Base-by-base conservation (phyloP, 30 jellyfish, hydroid and myxozoan species). In the Pseudorhiza aurosa region DNA sequence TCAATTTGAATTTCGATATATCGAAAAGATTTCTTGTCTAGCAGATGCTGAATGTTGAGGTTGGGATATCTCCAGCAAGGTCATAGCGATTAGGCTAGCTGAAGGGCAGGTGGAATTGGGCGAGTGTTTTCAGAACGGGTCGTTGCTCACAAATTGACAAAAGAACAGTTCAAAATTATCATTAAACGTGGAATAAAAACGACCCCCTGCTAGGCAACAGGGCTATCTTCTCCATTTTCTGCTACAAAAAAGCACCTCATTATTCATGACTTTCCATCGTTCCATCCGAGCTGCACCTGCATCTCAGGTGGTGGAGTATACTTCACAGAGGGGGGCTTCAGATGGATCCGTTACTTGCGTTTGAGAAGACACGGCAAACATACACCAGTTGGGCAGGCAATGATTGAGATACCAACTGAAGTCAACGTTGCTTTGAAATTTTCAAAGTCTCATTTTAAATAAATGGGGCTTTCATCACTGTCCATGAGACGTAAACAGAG, bases 121-220 rank as follows among this genome's bases (percentile, higher is more conserved):
- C 75, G 51, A 29, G 65, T 29, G 35, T n/a, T 68, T 32, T 53
- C 65, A 46, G 44, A 24, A 68, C 9, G 68, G 30, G 26, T 7
- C 65, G 71, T 37, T 28, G n/a, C 83, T 39, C 53, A 53, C 68
- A 22, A 39, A 43, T 45, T 12, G 43, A 70, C 83, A 70, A 70
- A 70, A 47, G 83, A 70, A 47, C 83, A 70, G 83, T 29, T 45
- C 83, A 58, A 68, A 27, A n/a, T 40, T 21, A 68, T 24, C 82
- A 24, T 40, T 47, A 22, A 19, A 68, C 9, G 68, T 8, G 50
- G 44, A 68, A 45, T 40, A 45, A 68, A 43, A 46, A 45, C n/a
- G 82, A 68, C 18, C 19, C 37, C 82, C 82, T 68, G 82, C 82
- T 43, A 49, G 10, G 82, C 82, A 44, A 37, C 68, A 43, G 58